Evolutionary conservation across 1,140 invertebrate species (phyloP).

Genomic region (Chymomyza costata): DNA sequence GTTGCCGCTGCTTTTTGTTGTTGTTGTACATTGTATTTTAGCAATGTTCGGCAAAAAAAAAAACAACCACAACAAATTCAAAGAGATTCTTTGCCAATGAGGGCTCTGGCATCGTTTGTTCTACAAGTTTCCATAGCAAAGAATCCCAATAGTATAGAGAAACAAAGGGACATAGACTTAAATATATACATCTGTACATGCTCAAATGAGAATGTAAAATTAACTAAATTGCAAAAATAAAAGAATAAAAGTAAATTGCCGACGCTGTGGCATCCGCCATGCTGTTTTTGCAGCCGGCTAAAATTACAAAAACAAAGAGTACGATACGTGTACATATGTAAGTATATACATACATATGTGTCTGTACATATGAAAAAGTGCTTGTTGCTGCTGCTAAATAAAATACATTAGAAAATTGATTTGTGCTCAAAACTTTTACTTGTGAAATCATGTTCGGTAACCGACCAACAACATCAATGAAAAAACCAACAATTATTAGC

Average conservation of each 20-base stretch:
- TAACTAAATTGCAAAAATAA: constrained; percentile 10
- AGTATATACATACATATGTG: constrained; percentile 27
- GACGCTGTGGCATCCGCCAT: constrained; percentile 7
- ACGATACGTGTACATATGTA: too few species aligned
- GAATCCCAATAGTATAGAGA: too few species aligned
- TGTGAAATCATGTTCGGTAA: constrained; percentile 51
- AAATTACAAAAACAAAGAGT: constrained; percentile 34
- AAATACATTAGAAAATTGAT: constrained; percentile 1
- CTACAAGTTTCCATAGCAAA: too few species aligned
- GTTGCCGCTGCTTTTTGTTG: not conserved
- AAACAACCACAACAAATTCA: too few species aligned
- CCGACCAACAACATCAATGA: constrained; percentile 24
- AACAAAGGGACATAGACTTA: too few species aligned
- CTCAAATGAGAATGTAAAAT: too few species aligned
- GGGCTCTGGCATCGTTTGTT: too few species aligned
- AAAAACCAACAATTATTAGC: constrained; percentile 11
- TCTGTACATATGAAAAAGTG: constrained; percentile 9
- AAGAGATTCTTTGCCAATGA: too few species aligned
- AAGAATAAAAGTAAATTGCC: constrained; percentile 11
- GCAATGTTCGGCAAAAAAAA: too few species aligned
- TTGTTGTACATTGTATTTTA: too few species aligned
- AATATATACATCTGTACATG: too few species aligned
- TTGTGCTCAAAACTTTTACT: constrained; percentile 39
- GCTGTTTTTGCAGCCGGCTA: constrained; percentile 39
- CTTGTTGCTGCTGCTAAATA: constrained; percentile 44